These are phyloP conservation scores for Salvelinus namaycush DNA, from an alignment of 2,113 vertebrate species.

Conservation along the genomic window DNA sequence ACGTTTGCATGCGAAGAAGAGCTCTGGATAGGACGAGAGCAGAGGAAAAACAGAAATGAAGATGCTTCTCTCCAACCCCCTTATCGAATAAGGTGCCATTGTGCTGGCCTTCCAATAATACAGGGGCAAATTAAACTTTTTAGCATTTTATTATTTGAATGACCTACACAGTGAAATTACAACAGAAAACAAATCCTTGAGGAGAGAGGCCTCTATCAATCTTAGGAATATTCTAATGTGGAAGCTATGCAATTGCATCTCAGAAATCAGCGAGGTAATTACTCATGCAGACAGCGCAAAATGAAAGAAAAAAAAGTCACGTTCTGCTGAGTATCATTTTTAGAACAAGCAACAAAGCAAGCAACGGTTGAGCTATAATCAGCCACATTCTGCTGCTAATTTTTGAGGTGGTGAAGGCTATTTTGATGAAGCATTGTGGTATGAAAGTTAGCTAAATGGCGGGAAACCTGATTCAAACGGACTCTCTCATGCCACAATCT, in stretches of 20 bases:
- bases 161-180: constrained; percentile 85
- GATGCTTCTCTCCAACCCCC: not conserved
- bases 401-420: constrained; percentile 90
- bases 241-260: constrained; percentile 91
- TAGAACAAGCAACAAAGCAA: constrained; percentile 84
- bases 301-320: constrained; percentile 84
- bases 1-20: constrained; percentile 16
- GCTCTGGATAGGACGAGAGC: not conserved
- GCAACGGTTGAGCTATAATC: constrained; percentile 87
- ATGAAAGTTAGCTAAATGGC: constrained; percentile 83
- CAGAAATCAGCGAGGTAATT: constrained; percentile 96
- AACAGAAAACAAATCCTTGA: constrained; percentile 82
- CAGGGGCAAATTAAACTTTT: constrained; percentile 77
- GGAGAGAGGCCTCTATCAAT: constrained; percentile 86
- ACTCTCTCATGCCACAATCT: not conserved
- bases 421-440: constrained; percentile 75
- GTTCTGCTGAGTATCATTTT: constrained; percentile 98
- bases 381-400: constrained; percentile 91
- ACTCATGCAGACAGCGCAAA: constrained; percentile 94
- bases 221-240: constrained; percentile 76
- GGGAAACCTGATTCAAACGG: constrained; percentile 59
- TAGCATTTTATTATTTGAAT: constrained; percentile 82
- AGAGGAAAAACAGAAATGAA: constrained; percentile 17
- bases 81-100: constrained; percentile 59
- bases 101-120: constrained; percentile 68